phyloP scores from a whole-genome alignment of 1,140 invertebrate genomes.

The Acromyrmex heyeri region DNA sequence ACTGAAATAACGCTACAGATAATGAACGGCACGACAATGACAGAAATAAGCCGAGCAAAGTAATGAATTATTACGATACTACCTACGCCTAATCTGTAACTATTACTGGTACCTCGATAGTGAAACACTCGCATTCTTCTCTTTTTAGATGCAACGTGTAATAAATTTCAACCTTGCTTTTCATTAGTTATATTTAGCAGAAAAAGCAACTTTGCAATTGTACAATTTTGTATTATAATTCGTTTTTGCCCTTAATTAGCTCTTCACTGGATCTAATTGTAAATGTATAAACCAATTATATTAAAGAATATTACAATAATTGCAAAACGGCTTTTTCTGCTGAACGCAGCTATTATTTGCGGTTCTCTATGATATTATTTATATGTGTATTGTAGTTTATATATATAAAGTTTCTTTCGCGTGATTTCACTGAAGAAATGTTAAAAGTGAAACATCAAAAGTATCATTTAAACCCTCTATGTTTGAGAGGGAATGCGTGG shows the following conservation, averaged over 20 bases:
- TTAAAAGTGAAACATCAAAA: constrained; percentile 15
- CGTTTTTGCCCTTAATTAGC: too few species aligned
- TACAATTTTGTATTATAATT: too few species aligned
- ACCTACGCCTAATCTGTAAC: neutral
- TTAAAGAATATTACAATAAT: too few species aligned
- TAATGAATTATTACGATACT: constrained; percentile 6
- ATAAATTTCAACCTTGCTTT: neutral
- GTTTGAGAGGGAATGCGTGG: neutral
- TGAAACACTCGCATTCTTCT: neutral
- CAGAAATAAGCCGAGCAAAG: constrained; percentile 28
- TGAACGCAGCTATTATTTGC: too few species aligned
- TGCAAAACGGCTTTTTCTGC: too few species aligned
- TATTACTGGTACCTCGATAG: neutral
- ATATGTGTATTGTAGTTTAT: neutral
- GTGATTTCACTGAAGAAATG: constrained; percentile 4
- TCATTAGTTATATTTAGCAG: neutral
- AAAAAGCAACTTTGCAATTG: too few species aligned
- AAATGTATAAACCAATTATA: too few species aligned
- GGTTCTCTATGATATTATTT: neutral
- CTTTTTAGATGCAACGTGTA: neutral
- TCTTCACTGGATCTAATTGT: too few species aligned
- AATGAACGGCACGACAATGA: constrained; percentile 1
- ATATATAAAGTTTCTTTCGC: neutral
- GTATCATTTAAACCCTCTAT: constrained; percentile 22
- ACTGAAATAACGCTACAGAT: constrained; percentile 44